Evolutionary conservation across 2,888 invertebrate species (phyloP).

Genomic region (Cheilosia vernalis): DNA sequence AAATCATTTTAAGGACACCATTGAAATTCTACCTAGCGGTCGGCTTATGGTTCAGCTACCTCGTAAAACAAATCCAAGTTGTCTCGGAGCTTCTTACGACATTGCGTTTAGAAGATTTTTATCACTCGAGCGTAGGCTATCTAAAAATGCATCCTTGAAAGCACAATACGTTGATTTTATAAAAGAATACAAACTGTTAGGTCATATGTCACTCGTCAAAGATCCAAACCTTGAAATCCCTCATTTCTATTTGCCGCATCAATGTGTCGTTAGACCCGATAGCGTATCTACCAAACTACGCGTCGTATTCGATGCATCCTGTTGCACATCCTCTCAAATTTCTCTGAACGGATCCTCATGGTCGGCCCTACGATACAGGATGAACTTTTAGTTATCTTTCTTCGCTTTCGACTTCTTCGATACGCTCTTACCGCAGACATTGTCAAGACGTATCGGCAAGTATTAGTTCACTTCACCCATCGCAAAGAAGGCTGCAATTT

Average conservation of each 20-base stretch:
- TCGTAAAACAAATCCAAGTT: slow-evolving; percentile 49
- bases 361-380: slow-evolving; percentile 58
- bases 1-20: slow-evolving; percentile 16
- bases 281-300: slow-evolving; percentile 59
- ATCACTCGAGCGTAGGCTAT: slow-evolving; percentile 40
- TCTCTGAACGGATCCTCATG: slow-evolving; percentile 57
- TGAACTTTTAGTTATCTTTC: slow-evolving; percentile 33
- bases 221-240: slow-evolving; percentile 1
- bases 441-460: slow-evolving; percentile 33
- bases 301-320: slow-evolving; percentile 48
- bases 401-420: slow-evolving; percentile 43
- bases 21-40: neutral
- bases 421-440: no score
- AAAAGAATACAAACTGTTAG: slow-evolving; percentile 80
- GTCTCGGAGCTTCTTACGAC: slow-evolving; percentile 52
- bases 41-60: slow-evolving; percentile 50
- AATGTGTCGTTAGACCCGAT: slow-evolving; percentile 37
- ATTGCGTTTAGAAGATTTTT: slow-evolving; percentile 57
- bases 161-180: slow-evolving; percentile 11
- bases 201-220: slow-evolving; percentile 79
- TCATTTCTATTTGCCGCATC: slow-evolving; percentile 58
- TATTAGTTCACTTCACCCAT: neutral
- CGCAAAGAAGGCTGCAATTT: neutral
- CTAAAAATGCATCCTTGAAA: slow-evolving; percentile 2
- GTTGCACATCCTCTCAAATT: slow-evolving; percentile 27